These are phyloP conservation scores for Sitta europaea DNA, from an alignment of 2,113 vertebrate species.

Conservation along the genomic window DNA sequence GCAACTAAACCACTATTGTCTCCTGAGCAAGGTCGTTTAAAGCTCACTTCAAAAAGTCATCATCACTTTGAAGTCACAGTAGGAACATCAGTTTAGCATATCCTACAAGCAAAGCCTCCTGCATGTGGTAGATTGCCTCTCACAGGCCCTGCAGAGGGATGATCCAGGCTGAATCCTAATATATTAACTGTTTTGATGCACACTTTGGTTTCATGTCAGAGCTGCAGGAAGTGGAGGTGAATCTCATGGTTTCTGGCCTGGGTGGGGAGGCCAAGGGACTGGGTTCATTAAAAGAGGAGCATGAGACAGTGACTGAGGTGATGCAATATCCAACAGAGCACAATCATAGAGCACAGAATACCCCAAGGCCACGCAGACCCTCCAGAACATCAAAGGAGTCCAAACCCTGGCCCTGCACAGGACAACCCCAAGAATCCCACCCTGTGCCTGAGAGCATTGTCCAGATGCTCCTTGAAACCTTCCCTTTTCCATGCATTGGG, in stretches of 20 bases:
- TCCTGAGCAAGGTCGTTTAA: constrained; percentile 23
- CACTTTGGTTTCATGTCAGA: rapidly evolving
- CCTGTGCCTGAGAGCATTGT: rapidly evolving
- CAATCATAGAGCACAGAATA: rapidly evolving
- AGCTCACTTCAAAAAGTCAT: constrained; percentile 45
- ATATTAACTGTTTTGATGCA: background rate
- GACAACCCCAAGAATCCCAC: background rate
- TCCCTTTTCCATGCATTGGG: background rate
- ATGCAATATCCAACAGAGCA: background rate
- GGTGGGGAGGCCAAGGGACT: background rate
- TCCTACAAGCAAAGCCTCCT: constrained; percentile 31
- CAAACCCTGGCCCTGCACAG: background rate
- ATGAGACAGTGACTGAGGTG: rapidly evolving
- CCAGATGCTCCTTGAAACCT: background rate
- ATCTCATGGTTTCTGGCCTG: background rate
- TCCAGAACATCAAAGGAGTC: rapidly evolving
- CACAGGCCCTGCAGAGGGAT: constrained; percentile 7
- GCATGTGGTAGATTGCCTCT: constrained; percentile 59
- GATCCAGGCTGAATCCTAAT: constrained; percentile 37
- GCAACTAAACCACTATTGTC: background rate
- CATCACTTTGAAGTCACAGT: constrained; percentile 12
- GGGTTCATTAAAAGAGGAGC: rapidly evolving
- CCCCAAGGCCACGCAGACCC: background rate
- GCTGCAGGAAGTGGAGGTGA: background rate
- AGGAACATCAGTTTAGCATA: constrained; percentile 50